Evolutionary conservation across 2,888 invertebrate genomes (phyloP).

Genomic region (Ormyrus pomaceus): DNA sequence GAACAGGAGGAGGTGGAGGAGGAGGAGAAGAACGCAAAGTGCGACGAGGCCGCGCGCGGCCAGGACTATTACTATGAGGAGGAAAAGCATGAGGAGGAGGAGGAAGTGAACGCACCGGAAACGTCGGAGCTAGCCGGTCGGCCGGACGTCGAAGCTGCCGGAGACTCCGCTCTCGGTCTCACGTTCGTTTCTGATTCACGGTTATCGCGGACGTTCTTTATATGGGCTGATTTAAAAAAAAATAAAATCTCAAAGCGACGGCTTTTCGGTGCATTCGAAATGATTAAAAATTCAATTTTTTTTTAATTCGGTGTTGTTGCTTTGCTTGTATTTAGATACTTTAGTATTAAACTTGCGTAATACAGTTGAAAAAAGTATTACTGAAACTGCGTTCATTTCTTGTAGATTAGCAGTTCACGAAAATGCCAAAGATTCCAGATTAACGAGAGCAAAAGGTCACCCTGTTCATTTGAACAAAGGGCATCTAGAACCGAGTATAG

Average conservation of each 20-base stretch:
- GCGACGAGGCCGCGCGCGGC: background rate
- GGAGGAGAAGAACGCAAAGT: background rate
- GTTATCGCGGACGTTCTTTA: no score
- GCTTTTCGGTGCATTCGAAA: no score
- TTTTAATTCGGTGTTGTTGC: background rate
- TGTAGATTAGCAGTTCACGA: background rate
- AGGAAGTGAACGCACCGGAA: background rate
- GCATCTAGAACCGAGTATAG: no score
- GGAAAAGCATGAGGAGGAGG: background rate
- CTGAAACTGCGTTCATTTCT: background rate
- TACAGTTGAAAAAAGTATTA: background rate
- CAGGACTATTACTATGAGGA: no score
- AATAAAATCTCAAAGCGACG: no score
- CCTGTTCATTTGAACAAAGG: no score
- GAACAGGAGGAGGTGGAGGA: background rate
- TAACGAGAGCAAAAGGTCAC: background rate
- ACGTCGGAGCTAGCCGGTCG: background rate
- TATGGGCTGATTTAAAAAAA: no score
- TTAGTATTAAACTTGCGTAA: background rate
- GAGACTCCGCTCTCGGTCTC: background rate
- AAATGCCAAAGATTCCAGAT: background rate
- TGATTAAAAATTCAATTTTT: background rate
- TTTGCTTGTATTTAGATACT: background rate
- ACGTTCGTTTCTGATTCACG: no score
- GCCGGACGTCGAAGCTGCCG: background rate